Evolutionary conservation across 2,888 invertebrate genomes (phyloP), one percentile per base, ranked within the genome.

Genomic region (Andrena camellia): DNA sequence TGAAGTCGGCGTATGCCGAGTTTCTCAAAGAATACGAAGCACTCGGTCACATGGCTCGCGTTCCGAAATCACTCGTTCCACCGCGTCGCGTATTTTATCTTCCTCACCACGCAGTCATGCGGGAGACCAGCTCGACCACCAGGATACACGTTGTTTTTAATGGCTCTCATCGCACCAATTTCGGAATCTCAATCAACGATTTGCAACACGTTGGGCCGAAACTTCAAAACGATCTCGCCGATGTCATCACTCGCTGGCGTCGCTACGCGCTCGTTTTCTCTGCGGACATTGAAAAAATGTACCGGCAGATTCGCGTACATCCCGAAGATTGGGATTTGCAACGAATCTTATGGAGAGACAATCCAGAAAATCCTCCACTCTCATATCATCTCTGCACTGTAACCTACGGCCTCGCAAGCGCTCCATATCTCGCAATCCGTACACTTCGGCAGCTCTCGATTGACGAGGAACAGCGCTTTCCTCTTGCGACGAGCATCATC

Each of bases 261-360:
- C 8, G 17, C 17, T 33, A 64, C 23, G 2, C 6, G n/a, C 42
- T 23, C 4, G 35, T 64, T 0, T 17, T 64, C 20, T 33, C 42
- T 35, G 63, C 35, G 6, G 63, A 42, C 10, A 64, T 64, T 23
- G 42, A 13, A n/a, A 35, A 63, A 35, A 63, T 33, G 63, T 63
- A 33, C 35, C 33, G 63, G 23, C 33, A 63, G 23, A 63, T 63
- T 33, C 17, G 20, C 2, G 63, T 63, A 20, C 17, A 17, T 5
- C 23, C 17, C 0, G 23, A 3, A 2, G 63, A 63, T 35, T 23
- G 20, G 26, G 33, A 17, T 5, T 42, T 60, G 31, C 60, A 60
- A 20, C 33, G n/a, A n/a, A 63, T 42, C 2, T 3, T 63, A 5
- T 63, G 63, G 63, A 8, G 63, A 0, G 8, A n/a, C 8, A 5